Evolutionary conservation across 2,113 vertebrate species (phyloP), one percentile per base, ranked within the genome.

Genomic region (Alosa alosa): DNA sequence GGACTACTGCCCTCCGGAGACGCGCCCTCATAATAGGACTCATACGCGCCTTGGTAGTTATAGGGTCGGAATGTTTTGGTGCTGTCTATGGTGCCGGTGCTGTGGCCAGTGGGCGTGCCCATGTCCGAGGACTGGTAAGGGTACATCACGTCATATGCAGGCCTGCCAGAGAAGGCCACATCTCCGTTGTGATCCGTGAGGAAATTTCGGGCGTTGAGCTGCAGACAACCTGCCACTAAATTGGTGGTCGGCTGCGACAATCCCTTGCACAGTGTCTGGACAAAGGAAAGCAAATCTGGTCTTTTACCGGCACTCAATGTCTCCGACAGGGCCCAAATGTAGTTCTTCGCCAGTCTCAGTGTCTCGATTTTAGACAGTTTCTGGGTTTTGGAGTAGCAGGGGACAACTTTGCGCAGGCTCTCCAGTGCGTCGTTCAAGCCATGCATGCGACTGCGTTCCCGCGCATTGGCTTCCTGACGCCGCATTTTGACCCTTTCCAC

Each of bases 331-430:
- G 98, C 98, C 97, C 98, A 99, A 93, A 99, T 99, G 93, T 99
- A 99, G 91, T 99, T 99, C 93, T 99, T 99, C 75, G 98, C 98
- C 89, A 99, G 94, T 90, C 98, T 96, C 83, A 99, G 94, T 45
- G 98, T 99, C 95, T 99, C 98, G 86, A 99, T 99, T 94, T 99
- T 99, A 89, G 98, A 99, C 36, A 99, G 97, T 94, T 99, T 99
- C 89, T 99, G 98, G 86, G 98, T 99, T 94, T 99, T 99, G 55
- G 98, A 99, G 93, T 99, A 99, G 88, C 98, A 99, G 64, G 98
- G 98, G 90, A 99, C 98, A 85, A 99, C 98, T 96, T 99, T 99
- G 87, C 98, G 95, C 90, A 99, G 96, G 93, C 97, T 99, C 96
- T 99, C 98, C 94, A 99, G 93, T 13, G 98, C 98, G 0, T 96